A percentile compares a stretch with the other conserved stretches of the same genome.
Conservation (phyloP, 2,113 vertebrate genomes). For the Marmota flaviventris region DNA sequence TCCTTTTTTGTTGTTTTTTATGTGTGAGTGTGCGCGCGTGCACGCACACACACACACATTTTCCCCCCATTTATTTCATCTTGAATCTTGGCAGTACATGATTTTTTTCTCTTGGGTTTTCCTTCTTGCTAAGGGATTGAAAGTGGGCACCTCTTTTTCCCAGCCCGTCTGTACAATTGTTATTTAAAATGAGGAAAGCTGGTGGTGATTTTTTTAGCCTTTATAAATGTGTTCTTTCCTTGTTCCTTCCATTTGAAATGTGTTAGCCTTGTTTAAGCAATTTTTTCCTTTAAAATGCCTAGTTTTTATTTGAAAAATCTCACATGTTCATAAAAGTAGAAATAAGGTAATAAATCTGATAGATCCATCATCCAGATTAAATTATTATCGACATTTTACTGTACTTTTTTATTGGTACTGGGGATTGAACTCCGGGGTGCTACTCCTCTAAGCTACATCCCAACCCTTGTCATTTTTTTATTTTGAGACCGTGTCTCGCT, state of each 20-base stretch:
- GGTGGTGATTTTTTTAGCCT: not conserved
- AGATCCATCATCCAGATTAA: not conserved
- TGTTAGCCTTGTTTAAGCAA: not conserved
- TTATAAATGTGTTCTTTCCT: not conserved
- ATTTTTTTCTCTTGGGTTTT: not conserved
- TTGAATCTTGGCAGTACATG: not conserved
- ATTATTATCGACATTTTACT: not conserved
- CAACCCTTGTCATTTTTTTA: no score
- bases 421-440: no score
- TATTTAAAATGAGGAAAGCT: conserved; percentile 20
- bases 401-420: not conserved
- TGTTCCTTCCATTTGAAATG: not conserved
- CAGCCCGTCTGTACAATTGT: not conserved
- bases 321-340: conserved; percentile 25
- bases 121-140: not conserved
- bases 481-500: no score
- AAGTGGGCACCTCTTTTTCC: not conserved
- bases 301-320: conserved; percentile 66
- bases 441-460: no score
- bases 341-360: not conserved
- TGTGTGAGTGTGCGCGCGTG: no score
- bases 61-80: not conserved
- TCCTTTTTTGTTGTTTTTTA: no score
- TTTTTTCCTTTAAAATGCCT: not conserved
- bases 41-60: not conserved